A percentile compares a stretch with the other conserved stretches of the same genome.
These are phyloP conservation scores for Noctua janthe DNA, from an alignment of 2,888 invertebrate species.

Conservation along the genomic window DNA sequence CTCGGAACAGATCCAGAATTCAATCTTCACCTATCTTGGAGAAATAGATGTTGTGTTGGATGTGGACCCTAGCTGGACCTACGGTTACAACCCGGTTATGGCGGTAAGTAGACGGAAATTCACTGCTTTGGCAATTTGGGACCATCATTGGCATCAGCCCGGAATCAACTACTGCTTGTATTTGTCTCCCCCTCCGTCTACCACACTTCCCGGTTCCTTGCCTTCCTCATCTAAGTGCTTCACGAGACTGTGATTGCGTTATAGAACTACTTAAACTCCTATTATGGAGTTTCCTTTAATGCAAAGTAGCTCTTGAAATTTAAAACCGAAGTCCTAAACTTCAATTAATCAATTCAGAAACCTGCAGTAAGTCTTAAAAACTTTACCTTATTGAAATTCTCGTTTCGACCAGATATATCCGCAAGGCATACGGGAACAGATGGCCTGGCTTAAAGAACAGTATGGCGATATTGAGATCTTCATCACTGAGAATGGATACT, in stretches of 20 bases:
- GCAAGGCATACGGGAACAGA: conserved; percentile 38
- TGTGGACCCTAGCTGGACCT: conserved; percentile 59
- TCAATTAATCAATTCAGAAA: background rate
- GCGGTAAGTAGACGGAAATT: conserved; percentile 7
- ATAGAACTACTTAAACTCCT: background rate
- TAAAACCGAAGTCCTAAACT: background rate
- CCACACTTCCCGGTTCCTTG: background rate
- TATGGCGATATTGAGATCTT: conserved; percentile 49
- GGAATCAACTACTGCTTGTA: background rate
- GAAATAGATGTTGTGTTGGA: conserved; percentile 61
- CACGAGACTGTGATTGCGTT: background rate
- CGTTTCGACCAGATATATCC: conserved; percentile 25
- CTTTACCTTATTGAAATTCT: background rate
- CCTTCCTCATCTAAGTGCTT: background rate
- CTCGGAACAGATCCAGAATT: conserved; percentile 47
- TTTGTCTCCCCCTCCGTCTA: background rate
- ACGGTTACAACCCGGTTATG: background rate
- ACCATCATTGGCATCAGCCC: background rate
- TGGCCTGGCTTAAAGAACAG: conserved; percentile 35
- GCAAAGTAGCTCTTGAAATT: background rate
- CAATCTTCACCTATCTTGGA: conserved; percentile 46
- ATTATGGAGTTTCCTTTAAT: background rate
- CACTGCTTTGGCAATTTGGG: background rate
- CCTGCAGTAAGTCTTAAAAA: background rate
- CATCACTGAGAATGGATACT: conserved; percentile 49